phyloP scores from a whole-genome alignment of 2,888 invertebrate genomes.

The Drosophila parthenogenetica region DNA sequence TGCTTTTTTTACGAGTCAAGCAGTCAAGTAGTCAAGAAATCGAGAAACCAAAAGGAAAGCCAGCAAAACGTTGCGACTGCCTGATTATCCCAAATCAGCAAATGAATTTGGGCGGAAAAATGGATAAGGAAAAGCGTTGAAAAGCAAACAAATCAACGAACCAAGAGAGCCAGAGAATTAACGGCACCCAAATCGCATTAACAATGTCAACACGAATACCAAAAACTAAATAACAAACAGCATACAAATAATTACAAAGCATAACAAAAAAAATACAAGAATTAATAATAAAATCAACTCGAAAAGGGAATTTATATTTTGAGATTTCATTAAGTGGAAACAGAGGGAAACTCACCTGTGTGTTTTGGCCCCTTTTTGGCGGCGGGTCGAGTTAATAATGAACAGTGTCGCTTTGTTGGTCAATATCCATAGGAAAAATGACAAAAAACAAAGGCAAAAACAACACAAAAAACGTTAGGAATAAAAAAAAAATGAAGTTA shows the following conservation, averaged over 20 bases:
- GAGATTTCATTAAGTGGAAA: conserved; percentile 45
- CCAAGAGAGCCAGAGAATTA: conserved; percentile 1
- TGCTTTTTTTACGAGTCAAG: conserved; percentile 44
- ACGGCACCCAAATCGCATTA: conserved; percentile 24
- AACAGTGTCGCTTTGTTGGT: conserved; percentile 53
- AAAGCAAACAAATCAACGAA: conserved; percentile 45
- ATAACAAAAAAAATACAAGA: background rate
- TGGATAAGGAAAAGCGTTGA: conserved; percentile 38
- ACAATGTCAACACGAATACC: conserved; percentile 22
- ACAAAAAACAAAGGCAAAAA: conserved; percentile 17
- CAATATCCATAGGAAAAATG: conserved; percentile 61
- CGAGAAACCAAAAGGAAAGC: too few relatives aligned
- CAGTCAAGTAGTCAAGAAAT: conserved; percentile 9
- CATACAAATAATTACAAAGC: background rate
- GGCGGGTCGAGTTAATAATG: conserved; percentile 31
- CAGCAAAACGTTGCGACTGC: conserved; percentile 3
- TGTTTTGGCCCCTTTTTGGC: conserved; percentile 19
- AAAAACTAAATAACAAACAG: conserved; percentile 4
- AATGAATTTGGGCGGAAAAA: conserved; percentile 57
- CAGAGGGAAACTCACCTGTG: conserved; percentile 54
- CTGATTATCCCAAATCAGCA: conserved; percentile 59
- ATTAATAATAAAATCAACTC: conserved; percentile 1
- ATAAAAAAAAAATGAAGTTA: conserved; percentile 44
- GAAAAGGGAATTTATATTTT: conserved; percentile 15
- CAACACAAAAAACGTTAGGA: background rate